These are phyloP conservation scores for Aeoliscus strigatus DNA, from an alignment of 2,797 vertebrate genomes.

Conservation along the genomic window DNA sequence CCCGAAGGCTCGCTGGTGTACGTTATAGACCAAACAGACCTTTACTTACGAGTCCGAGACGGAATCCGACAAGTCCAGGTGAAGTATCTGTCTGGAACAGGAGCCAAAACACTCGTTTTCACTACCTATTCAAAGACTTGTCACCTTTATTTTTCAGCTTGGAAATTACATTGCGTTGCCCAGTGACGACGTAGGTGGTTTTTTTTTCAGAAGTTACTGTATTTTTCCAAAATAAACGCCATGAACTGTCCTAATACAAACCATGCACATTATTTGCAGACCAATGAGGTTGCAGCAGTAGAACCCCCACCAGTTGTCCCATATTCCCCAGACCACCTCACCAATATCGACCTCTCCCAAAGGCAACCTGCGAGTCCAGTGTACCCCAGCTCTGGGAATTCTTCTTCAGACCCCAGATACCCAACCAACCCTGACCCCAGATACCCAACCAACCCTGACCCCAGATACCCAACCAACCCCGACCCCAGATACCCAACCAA, in stretches of 20 bases:
- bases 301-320: slow-evolving; percentile 71
- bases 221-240: not conserved
- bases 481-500: not conserved
- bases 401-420: too few species aligned
- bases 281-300: slow-evolving; percentile 79
- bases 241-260: not conserved
- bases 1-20: slow-evolving; percentile 85
- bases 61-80: slow-evolving; percentile 87
- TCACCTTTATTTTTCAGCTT: slow-evolving; percentile 76
- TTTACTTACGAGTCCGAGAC: slow-evolving; percentile 80
- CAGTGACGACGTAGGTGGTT: slow-evolving; percentile 63
- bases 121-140: not conserved
- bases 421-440: not conserved
- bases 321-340: slow-evolving; percentile 56
- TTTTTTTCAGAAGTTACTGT: not conserved
- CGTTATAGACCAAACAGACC: slow-evolving; percentile 78
- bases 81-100: not conserved
- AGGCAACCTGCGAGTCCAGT: slow-evolving; percentile 18
- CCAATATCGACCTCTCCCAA: slow-evolving; percentile 18
- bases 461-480: not conserved
- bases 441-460: not conserved
- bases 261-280: slow-evolving; percentile 55
- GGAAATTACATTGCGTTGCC: slow-evolving; percentile 76
- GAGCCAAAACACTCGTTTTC: too few species aligned
- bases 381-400: slow-evolving; percentile 17